Evolutionary conservation across 1,140 invertebrate genomes (phyloP), one percentile per base, ranked within the genome.

Genomic region (Drosophila lini): DNA sequence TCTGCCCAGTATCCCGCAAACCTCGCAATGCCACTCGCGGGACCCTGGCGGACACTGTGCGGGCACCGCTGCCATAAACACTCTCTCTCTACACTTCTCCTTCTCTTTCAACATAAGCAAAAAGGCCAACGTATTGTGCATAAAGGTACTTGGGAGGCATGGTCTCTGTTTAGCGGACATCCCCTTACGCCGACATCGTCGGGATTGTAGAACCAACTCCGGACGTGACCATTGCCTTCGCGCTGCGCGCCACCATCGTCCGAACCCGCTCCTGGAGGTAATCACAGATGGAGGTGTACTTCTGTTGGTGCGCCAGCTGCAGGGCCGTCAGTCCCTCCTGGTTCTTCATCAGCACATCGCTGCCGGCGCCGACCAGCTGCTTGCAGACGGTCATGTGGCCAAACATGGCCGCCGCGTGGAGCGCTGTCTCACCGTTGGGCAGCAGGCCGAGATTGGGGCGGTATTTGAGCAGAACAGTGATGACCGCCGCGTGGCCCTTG

Each of bases 321-420:
- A 94, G 91, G 6, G 96, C 93, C 2, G 95, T 95, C 5, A 95
- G 92, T 3, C 95, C 95, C 52, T 96, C 95, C 76, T 95, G 94
- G 93, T 96, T 97, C 80, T 94, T 94, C 28, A 96, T 90, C 53
- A 92, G 92, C 34, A 95, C 94, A 93, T 96, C 94, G 42, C 95
- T 95, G 38, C 96, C 96, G 65, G 94, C 96, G 61, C 94, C 94
- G 7, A 98, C 94, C 47, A 98, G 93, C 86, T 96, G 95, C 78
- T 95, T 95, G 31, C 96, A 95, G 22, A 97, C 96, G 6, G 95
- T 93, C 91, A 97, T 94, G 80, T 97, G 96, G 8, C 97, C 97
- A 93, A 96, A 97, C 93, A 98, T 94, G 38, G 96, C 96, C 13
- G 97, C 97, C 34, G 97, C 97, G 93, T 98, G 97, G 28, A 98